These are phyloP conservation scores for Acropternis orthonyx DNA, from an alignment of 2,797 vertebrate genomes.

Conservation along the genomic window DNA sequence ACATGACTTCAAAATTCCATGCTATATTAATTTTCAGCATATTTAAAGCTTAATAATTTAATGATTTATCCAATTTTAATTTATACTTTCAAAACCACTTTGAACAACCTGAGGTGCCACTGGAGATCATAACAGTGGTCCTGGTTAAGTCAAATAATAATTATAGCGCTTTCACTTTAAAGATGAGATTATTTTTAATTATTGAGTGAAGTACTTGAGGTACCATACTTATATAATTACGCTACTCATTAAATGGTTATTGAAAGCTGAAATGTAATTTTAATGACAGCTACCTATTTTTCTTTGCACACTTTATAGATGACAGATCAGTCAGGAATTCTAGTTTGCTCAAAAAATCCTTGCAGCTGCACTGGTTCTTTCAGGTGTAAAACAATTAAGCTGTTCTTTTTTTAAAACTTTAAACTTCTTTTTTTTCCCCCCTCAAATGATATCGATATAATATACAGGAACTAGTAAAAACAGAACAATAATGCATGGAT, in stretches of 20 bases:
- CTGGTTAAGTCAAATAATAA: conserved; percentile 78
- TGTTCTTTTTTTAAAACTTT: conserved; percentile 43
- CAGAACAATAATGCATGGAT: neutral
- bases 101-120: conserved; percentile 73
- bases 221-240: conserved; percentile 78
- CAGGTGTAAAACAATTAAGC: conserved; percentile 65
- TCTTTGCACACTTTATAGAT: conserved; percentile 75
- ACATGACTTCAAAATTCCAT: conserved; percentile 63
- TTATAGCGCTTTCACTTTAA: conserved; percentile 77
- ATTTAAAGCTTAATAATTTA: conserved; percentile 77
- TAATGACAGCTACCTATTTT: conserved; percentile 78
- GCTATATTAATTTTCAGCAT: conserved; percentile 66
- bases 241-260: conserved; percentile 79
- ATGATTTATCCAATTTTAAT: conserved; percentile 76
- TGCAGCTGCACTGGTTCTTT: conserved; percentile 61
- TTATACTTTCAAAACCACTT: conserved; percentile 73
- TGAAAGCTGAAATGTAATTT: conserved; percentile 79
- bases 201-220: conserved; percentile 77
- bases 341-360: conserved; percentile 64
- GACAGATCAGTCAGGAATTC: conserved; percentile 73
- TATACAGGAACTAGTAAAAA: neutral
- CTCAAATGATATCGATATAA: conserved; percentile 26
- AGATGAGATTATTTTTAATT: conserved; percentile 82
- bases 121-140: conserved; percentile 76
- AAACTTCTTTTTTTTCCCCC: neutral